Percentiles rank a stretch among this genome's conserved stretches.
These are phyloP conservation scores for Molossus alvarezi DNA, from an alignment of 2,797 vertebrate species.

Conservation along the genomic window DNA sequence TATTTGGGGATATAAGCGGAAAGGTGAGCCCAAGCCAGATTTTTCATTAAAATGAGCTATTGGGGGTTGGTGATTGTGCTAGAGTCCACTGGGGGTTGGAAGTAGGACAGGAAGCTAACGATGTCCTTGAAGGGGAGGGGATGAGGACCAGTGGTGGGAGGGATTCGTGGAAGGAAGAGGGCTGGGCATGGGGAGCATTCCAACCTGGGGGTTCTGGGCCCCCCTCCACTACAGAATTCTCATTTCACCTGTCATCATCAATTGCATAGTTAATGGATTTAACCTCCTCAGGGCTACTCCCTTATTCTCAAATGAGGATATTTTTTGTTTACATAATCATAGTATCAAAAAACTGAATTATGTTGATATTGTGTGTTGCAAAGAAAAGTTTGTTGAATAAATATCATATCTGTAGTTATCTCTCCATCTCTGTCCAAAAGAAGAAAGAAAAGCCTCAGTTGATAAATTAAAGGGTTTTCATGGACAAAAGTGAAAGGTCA, in stretches of 20 bases:
- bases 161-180: neutral
- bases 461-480: constrained; percentile 1
- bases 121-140: neutral
- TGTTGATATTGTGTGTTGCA: neutral
- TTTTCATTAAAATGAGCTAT: neutral
- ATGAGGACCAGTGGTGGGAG: neutral
- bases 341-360: constrained; percentile 44
- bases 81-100: neutral
- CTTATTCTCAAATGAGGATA: neutral
- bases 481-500: neutral
- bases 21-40: constrained; percentile 90
- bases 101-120: neutral
- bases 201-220: neutral
- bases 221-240: neutral
- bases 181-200: neutral
- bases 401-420: neutral
- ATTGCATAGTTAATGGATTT: neutral
- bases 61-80: neutral
- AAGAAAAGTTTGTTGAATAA: constrained; percentile 3
- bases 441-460: neutral
- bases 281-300: neutral
- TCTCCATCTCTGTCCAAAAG: constrained; percentile 21
- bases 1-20: constrained; percentile 94
- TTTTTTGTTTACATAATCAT: neutral
- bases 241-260: neutral